Evolutionary conservation across 2,113 vertebrate genomes (phyloP).

Genomic region (Leptobrachium leishanense): DNA sequence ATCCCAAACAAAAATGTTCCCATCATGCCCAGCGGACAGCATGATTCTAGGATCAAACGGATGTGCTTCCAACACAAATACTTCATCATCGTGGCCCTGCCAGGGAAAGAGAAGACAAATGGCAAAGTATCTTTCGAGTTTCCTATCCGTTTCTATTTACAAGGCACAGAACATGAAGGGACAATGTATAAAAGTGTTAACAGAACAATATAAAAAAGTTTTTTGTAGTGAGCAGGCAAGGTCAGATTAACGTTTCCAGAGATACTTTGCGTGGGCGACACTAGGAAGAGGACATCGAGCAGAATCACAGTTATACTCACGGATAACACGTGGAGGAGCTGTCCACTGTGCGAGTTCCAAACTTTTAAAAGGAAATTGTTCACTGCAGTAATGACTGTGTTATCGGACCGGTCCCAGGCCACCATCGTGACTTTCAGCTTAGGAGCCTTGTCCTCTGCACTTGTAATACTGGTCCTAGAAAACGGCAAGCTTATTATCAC

Average conservation of each 20-base stretch:
- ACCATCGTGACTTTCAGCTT: conserved; percentile 98
- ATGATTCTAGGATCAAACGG: conserved; percentile 94
- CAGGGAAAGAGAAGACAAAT: background rate
- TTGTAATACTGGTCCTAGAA: conserved; percentile 69
- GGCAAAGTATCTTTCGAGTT: no score
- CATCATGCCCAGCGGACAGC: conserved; percentile 94
- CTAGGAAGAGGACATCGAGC: no score
- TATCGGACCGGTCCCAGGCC: conserved; percentile 90
- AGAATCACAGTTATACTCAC: conserved; percentile 69
- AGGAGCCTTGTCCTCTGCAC: conserved; percentile 85
- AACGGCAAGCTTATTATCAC: background rate
- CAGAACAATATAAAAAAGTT: no score
- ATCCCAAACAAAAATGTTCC: conserved; percentile 97
- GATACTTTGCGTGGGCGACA: no score
- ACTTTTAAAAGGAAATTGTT: conserved; percentile 97
- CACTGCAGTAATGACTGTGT: conserved; percentile 89
- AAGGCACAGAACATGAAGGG: no score
- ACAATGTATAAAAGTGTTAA: no score
- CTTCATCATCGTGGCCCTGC: conserved; percentile 95
- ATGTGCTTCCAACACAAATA: conserved; percentile 94
- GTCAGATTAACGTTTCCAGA: no score
- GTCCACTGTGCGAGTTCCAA: conserved; percentile 84
- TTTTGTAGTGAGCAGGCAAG: no score
- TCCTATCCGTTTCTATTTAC: no score
- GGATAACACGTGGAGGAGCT: conserved; percentile 88